A percentile compares a stretch with the other conserved stretches of the same genome.
These are phyloP conservation scores for Apogon hyalosoma DNA, from an alignment of 2,797 vertebrate species.

Conservation along the genomic window DNA sequence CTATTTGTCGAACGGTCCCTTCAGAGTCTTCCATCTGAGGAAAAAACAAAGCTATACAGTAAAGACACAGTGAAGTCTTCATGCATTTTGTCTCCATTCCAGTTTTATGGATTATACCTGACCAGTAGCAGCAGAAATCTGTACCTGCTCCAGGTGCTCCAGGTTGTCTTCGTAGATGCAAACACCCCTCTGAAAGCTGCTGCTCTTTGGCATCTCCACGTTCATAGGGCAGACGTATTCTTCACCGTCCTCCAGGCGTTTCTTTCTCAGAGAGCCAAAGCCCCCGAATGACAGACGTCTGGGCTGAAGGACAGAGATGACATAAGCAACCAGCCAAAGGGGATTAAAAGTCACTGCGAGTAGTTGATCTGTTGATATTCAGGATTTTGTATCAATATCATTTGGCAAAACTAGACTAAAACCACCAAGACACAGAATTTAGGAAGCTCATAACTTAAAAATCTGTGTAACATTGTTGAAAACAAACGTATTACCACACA, in stretches of 20 bases:
- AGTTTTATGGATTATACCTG: neutral
- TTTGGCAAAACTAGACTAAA: too few species aligned
- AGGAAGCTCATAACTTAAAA: too few species aligned
- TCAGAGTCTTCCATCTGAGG: constrained; percentile 95
- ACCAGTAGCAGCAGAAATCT: neutral
- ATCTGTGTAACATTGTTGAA: too few species aligned
- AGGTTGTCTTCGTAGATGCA: constrained; percentile 85
- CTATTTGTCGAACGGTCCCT: constrained; percentile 92
- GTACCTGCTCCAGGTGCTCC: constrained; percentile 92
- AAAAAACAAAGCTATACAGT: constrained; percentile 1
- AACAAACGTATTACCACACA: too few species aligned
- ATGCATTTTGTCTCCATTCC: neutral
- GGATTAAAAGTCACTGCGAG: neutral
- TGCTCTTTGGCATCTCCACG: constrained; percentile 86
- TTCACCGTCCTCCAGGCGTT: constrained; percentile 91
- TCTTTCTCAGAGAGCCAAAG: constrained; percentile 93
- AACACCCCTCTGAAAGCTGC: constrained; percentile 83
- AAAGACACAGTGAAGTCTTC: neutral
- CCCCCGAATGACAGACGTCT: constrained; percentile 91
- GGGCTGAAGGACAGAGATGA: constrained; percentile 77
- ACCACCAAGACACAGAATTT: too few species aligned
- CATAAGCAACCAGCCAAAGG: neutral
- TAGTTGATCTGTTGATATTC: neutral
- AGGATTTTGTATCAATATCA: neutral
- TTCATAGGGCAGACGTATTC: constrained; percentile 96